Percentiles rank a stretch among this genome's conserved stretches.
Conservation (phyloP, 2,797 vertebrate genomes). For the Catharus ustulatus region DNA sequence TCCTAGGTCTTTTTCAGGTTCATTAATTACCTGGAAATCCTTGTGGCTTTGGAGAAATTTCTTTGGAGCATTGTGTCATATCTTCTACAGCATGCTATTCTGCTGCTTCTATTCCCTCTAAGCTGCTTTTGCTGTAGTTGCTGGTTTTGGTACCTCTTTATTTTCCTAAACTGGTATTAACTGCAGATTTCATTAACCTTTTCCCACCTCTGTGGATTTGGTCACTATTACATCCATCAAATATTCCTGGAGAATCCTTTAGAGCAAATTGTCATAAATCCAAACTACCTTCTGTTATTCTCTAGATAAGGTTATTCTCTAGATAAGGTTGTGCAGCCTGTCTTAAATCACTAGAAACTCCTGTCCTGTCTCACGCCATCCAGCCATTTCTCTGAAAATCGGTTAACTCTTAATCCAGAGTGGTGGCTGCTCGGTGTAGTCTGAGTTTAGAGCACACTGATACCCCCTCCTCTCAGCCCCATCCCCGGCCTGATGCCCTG, state of each 20-base stretch:
- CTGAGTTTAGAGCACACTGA: not conserved
- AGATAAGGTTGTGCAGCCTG: not conserved
- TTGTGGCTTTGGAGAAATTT: not conserved
- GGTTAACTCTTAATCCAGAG: not conserved
- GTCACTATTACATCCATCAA: not conserved
- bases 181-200: not conserved
- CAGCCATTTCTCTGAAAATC: not conserved
- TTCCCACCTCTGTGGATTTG: not conserved
- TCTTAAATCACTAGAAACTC: not conserved
- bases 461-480: not conserved
- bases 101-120: not conserved
- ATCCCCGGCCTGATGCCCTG: accelerated
- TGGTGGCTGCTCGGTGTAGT: not conserved
- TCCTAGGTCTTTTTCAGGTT: not conserved
- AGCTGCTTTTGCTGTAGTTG: not conserved
- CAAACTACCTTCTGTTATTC: not conserved
- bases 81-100: not conserved
- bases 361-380: not conserved
- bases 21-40: not conserved
- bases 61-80: not conserved
- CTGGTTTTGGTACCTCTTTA: not conserved
- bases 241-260: not conserved
- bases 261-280: not conserved
- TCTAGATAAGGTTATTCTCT: not conserved
- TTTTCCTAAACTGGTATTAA: not conserved